phyloP scores from a whole-genome alignment of 1,140 invertebrate species.

The Sarcophaga bullata region DNA sequence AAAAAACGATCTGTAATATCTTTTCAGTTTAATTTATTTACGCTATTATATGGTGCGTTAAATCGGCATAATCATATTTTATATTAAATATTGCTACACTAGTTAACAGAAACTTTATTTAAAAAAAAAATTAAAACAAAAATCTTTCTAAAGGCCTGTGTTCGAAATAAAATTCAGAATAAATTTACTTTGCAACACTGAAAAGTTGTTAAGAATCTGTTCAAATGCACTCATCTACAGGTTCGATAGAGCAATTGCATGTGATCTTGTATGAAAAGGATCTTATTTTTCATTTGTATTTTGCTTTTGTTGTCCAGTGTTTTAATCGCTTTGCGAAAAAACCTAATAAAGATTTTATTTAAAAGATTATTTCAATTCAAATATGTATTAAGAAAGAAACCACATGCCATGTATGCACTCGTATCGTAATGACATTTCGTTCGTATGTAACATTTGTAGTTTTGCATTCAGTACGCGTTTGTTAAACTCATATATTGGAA shows the following conservation, averaged over 20 bases:
- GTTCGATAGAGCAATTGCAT: neutral
- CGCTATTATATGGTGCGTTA: neutral
- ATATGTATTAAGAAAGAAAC: neutral
- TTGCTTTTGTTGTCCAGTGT: neutral
- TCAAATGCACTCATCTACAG: neutral
- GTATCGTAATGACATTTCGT: neutral
- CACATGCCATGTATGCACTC: neutral
- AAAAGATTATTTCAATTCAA: neutral
- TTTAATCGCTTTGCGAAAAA: too few species aligned
- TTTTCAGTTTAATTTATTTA: neutral
- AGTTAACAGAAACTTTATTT: too few species aligned
- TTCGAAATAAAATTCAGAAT: too few species aligned
- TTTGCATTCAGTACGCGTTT: neutral
- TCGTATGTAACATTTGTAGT: constrained; percentile 3
- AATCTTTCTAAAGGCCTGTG: too few species aligned
- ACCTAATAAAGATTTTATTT: neutral
- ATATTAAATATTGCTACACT: too few species aligned
- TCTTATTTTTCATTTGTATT: neutral
- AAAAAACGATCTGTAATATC: neutral
- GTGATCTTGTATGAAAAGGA: neutral
- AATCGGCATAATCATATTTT: too few species aligned
- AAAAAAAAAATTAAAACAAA: too few species aligned
- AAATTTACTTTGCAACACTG: too few species aligned
- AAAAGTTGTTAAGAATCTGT: neutral
- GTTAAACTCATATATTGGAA: neutral